Base-by-base conservation (phyloP, 2,888 invertebrate species). In the Himalopsyche kuldschensis region DNA sequence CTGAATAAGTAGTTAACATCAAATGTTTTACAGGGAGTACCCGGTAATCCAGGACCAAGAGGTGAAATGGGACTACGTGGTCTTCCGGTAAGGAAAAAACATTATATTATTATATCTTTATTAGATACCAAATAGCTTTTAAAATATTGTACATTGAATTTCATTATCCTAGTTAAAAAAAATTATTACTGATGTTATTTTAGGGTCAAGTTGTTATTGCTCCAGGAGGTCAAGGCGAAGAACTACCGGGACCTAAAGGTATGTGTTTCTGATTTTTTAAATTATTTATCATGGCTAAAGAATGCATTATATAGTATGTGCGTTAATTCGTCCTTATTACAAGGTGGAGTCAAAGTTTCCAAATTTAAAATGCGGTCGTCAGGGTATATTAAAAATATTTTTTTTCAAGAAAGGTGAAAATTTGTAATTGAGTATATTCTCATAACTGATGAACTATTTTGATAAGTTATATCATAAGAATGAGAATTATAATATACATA, bases 61-160 rank as follows among this genome's bases (percentile, higher is more conserved):
- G 93, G 93, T 1, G 88, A 88, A 46, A 87, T 88, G 88, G 92
- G 92, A 87, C 89, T 87, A 82, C 87, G 88, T 88, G 92, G 92
- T 87, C 89, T 87, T 83, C 88, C 88, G 30, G 88, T 83, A 80
- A 78, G n/a, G 80, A 32, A 48, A 69, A 41, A 8, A 75, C 35
- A 24, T 41, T 4, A 6, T 27, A 27, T 15, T 69, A 69, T 69
- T 11, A 30, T 31, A 27, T 11, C 2, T 20, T 55, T 20, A 20
- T 55, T 20, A 55, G 15, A 41, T 41, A 15, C 2, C 11, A 24
- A 3, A 48, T 48, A 48, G n/a, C n/a, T 48, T 30, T 75, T 6
- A 75, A 15, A 24, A 27, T 17, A 75, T 75, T 75, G 17, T 2
- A 24, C 6, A 20, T 27, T 47, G 32, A 32, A 32, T 32, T 4